Evolutionary conservation across 1,140 invertebrate species (phyloP).

Genomic region (Aphaenogaster rudis): DNA sequence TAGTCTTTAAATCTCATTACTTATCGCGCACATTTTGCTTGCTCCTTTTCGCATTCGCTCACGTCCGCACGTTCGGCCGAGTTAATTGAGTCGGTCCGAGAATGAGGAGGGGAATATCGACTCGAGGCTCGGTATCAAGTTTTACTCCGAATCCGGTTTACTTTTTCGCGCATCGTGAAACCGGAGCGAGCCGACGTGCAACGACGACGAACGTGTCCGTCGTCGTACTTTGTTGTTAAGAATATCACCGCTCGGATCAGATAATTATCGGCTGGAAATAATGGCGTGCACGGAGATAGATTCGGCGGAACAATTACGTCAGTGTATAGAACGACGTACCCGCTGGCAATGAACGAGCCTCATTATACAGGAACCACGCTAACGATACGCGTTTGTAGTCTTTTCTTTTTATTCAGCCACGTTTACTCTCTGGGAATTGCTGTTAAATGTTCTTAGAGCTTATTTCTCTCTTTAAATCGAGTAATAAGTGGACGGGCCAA

Average conservation of each 20-base stretch:
- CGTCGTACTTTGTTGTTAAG: neutral
- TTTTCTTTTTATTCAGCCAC: conserved; percentile 41
- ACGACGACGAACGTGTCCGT: neutral
- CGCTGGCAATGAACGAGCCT: neutral
- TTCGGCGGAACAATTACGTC: conserved; percentile 48
- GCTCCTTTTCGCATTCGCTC: conserved; percentile 44
- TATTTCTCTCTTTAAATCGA: conserved; percentile 29
- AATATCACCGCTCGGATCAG: conserved; percentile 10
- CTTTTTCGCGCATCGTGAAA: conserved; percentile 10
- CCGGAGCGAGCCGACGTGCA: neutral
- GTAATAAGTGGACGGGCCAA: conserved; percentile 6
- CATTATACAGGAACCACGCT: conserved; percentile 34
- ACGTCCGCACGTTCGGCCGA: conserved; percentile 29
- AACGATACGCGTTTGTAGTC: neutral
- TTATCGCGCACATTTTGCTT: conserved; percentile 33
- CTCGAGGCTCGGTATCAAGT: conserved; percentile 28
- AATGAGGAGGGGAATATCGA: conserved; percentile 38
- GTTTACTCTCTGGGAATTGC: conserved; percentile 31
- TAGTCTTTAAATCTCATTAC: conserved; percentile 65
- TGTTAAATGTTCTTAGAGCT: conserved; percentile 12
- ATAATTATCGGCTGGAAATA: conserved; percentile 44
- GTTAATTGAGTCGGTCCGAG: conserved; percentile 60
- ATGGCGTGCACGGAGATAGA: conserved; percentile 8
- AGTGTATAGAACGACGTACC: conserved; percentile 6
- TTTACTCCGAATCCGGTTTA: conserved; percentile 34